Evolutionary conservation across 2,113 vertebrate species (phyloP).

Genomic region (Xiphophorus maculatus): DNA sequence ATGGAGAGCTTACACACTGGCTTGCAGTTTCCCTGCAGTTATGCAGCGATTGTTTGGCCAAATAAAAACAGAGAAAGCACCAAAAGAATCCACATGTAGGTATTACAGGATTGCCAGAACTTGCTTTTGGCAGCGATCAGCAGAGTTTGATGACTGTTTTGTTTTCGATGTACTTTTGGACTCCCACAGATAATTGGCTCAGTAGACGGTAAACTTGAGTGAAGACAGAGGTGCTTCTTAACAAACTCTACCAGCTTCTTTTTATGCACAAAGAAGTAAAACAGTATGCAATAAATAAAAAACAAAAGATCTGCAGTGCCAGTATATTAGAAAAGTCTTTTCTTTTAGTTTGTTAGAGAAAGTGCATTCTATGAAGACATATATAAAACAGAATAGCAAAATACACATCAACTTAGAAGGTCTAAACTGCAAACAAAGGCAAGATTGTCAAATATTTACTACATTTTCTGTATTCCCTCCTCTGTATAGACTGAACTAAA

Average conservation of each 20-base stretch:
- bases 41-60: not conserved
- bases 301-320: not conserved
- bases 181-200: conserved; percentile 13
- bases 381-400: too few species aligned
- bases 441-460: not conserved
- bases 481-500: too few species aligned
- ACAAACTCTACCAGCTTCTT: not conserved
- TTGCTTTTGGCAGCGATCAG: not conserved
- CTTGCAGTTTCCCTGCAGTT: conserved; percentile 3
- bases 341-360: too few species aligned
- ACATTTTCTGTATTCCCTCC: too few species aligned
- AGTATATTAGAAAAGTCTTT: too few species aligned
- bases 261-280: not conserved
- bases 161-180: conserved; percentile 3
- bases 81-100: conserved; percentile 2
- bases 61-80: not conserved
- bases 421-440: too few species aligned
- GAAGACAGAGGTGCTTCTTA: not conserved
- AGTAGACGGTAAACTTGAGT: not conserved
- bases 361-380: too few species aligned
- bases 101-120: not conserved
- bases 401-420: too few species aligned
- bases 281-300: not conserved
- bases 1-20: not conserved
- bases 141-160: not conserved